Percentiles rank a stretch among this genome's conserved stretches.
These are phyloP conservation scores for Numenius arquata DNA, from an alignment of 2,113 vertebrate genomes.

Conservation along the genomic window DNA sequence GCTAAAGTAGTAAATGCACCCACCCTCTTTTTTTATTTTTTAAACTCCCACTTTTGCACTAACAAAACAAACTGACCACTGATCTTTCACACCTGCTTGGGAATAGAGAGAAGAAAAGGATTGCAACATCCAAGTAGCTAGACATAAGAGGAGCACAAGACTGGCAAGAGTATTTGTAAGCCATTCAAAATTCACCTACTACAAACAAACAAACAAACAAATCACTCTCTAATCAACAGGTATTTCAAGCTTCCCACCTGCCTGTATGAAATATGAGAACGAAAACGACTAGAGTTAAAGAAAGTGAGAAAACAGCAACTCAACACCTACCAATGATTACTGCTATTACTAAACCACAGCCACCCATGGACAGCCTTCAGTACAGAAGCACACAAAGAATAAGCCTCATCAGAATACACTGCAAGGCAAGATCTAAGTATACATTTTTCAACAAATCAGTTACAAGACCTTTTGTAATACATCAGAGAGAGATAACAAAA, in stretches of 20 bases:
- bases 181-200: not conserved
- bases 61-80: not conserved
- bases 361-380: not conserved
- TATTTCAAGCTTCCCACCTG: not conserved
- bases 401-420: not conserved
- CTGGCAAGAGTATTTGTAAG: not conserved
- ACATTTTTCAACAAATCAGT: not conserved
- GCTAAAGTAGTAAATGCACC: not conserved
- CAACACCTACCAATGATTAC: too few relatives aligned
- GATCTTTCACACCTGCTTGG: not conserved
- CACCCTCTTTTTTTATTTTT: not conserved
- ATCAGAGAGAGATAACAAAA: not conserved
- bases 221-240: not conserved
- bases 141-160: not conserved
- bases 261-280: not conserved
- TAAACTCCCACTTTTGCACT: not conserved
- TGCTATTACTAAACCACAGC: not conserved
- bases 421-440: not conserved
- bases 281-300: not conserved
- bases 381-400: fast-evolving
- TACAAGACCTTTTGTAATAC: not conserved
- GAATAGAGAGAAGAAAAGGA: not conserved
- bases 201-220: not conserved
- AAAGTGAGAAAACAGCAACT: not conserved
- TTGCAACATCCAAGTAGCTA: not conserved